Conservation (phyloP, 2,797 vertebrate species). For the Xenops minutus region DNA sequence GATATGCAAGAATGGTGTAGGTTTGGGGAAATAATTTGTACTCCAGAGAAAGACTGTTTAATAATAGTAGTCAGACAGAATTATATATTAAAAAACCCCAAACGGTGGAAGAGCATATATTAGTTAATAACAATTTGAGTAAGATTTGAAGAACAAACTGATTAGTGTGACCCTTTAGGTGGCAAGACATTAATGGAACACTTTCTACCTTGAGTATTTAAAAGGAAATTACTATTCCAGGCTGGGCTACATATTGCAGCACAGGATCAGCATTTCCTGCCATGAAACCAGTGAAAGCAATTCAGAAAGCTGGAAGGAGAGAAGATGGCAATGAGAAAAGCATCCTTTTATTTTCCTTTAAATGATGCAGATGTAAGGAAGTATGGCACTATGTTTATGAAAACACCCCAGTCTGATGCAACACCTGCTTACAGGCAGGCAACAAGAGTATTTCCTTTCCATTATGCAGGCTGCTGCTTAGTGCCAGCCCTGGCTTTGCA, state of each 20-base stretch:
- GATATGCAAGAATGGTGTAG: not conserved
- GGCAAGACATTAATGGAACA: not conserved
- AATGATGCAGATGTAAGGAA: rapidly evolving
- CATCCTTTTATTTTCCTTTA: not conserved
- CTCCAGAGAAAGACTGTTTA: not conserved
- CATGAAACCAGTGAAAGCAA: not conserved
- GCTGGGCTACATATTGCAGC: not conserved
- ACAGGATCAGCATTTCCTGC: not conserved
- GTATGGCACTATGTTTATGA: not conserved
- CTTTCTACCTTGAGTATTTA: not conserved
- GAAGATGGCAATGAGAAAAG: not conserved
- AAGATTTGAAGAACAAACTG: not conserved
- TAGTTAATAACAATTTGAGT: not conserved
- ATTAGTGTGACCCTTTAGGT: not conserved
- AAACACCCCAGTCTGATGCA: not conserved
- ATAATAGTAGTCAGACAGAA: not conserved
- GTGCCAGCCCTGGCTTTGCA: not conserved
- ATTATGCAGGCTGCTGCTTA: not conserved
- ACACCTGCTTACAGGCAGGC: not conserved
- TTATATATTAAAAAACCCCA: rapidly evolving
- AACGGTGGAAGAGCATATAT: not conserved
- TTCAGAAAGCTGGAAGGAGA: not conserved
- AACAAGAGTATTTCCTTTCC: not conserved
- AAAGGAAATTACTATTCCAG: not conserved
- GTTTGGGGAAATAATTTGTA: not conserved